Evolutionary conservation across 2,797 vertebrate genomes (phyloP).

Genomic region (Triplophysa bombifrons): DNA sequence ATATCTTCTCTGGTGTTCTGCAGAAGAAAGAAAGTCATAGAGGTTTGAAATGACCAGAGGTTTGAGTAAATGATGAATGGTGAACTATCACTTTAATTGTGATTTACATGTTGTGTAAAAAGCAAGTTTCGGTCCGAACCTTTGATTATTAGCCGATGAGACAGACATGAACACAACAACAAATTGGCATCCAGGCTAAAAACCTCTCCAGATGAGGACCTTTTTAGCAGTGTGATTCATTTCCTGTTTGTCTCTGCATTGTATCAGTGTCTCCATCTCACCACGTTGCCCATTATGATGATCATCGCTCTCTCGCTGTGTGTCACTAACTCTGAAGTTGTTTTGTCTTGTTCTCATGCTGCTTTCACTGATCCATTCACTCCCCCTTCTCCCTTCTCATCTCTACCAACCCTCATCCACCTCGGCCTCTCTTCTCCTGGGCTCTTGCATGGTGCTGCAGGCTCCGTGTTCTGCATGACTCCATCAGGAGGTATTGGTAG

Average conservation of each 20-base stretch:
- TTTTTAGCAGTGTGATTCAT: constrained; percentile 19
- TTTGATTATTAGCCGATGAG: not conserved
- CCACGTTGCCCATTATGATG: constrained; percentile 24
- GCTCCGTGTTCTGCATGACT: constrained; percentile 83
- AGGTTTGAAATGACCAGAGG: too few relatives aligned
- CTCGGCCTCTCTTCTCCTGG: constrained; percentile 55
- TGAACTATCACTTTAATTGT: too few relatives aligned
- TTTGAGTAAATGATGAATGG: too few relatives aligned
- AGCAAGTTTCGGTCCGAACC: not conserved
- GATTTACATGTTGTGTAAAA: not conserved
- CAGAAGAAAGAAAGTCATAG: too few relatives aligned
- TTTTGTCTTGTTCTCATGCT: constrained; percentile 51
- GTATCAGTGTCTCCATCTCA: constrained; percentile 29
- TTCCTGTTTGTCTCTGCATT: constrained; percentile 39
- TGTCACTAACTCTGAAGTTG: constrained; percentile 57
- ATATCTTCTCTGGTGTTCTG: too few relatives aligned
- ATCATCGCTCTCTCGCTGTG: constrained; percentile 29
- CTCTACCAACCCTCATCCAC: constrained; percentile 30
- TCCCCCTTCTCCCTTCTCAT: constrained; percentile 17
- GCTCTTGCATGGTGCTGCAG: constrained; percentile 84
- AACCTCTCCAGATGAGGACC: not conserved
- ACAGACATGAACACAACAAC: not conserved
- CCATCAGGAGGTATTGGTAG: constrained; percentile 83
- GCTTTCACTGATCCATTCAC: constrained; percentile 16
- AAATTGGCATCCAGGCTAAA: constrained; percentile 15